These are phyloP conservation scores for Microplitis deprimator DNA, from an alignment of 2,888 invertebrate species.

Conservation along the genomic window DNA sequence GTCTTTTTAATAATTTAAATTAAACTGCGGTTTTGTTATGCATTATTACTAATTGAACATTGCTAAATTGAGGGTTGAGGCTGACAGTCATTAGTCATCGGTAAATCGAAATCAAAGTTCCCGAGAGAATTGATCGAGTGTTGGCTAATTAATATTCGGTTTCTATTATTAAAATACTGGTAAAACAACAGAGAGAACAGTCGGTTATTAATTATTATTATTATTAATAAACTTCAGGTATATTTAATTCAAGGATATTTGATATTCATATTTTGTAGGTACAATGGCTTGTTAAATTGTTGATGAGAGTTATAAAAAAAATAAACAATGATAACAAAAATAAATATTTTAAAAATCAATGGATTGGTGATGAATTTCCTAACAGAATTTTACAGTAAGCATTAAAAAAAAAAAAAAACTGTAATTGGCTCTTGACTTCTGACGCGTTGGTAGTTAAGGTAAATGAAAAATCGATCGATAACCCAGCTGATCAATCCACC, in stretches of 20 bases:
- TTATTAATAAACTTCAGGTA: too few species aligned
- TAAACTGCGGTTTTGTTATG: background rate
- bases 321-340: background rate
- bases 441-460: background rate
- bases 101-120: too few species aligned
- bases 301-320: background rate
- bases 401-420: background rate
- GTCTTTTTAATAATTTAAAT: conserved; percentile 29
- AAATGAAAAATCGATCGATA: background rate
- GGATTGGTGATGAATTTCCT: background rate
- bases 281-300: too few species aligned
- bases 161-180: too few species aligned
- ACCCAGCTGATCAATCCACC: background rate
- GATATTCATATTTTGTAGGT: too few species aligned
- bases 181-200: too few species aligned
- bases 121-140: too few species aligned
- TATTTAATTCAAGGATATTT: too few species aligned
- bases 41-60: background rate
- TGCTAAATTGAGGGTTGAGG: too few species aligned
- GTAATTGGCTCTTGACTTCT: background rate
- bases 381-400: background rate
- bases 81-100: too few species aligned
- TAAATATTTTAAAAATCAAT: background rate
- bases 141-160: too few species aligned
- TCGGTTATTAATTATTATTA: too few species aligned